These are phyloP conservation scores for Danio rerio DNA, from an alignment of 2,113 vertebrate genomes.

Conservation along the genomic window DNA sequence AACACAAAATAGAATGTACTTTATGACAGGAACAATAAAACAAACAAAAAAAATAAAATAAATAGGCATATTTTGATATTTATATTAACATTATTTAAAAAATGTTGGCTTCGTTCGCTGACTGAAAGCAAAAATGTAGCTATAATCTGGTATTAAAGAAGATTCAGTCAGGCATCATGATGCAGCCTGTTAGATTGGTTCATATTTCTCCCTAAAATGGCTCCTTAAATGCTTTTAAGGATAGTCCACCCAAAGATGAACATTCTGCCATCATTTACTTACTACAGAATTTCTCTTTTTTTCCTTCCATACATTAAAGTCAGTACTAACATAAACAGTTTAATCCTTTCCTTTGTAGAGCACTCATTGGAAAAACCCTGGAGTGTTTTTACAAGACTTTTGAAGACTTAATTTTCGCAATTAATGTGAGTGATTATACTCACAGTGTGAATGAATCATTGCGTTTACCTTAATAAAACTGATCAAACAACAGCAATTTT, in stretches of 20 bases:
- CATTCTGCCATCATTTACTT: not conserved
- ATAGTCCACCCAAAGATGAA: not conserved
- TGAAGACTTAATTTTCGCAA: no score
- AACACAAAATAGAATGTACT: not conserved
- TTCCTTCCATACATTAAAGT: no score
- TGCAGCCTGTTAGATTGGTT: not conserved
- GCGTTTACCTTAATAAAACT: no score
- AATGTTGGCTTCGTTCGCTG: not conserved
- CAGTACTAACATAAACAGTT: no score
- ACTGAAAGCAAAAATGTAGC: not conserved
- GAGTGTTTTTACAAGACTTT: no score
- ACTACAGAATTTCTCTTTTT: no score
- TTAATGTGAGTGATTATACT: no score
- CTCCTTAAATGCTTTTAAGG: conserved; percentile 41
- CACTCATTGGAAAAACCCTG: no score
- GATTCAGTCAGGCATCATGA: not conserved
- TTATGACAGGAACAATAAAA: not conserved
- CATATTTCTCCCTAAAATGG: not conserved
- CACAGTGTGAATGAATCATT: no score
- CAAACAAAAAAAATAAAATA: not conserved
- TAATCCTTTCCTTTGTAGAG: no score
- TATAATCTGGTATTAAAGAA: not conserved
- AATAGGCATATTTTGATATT: not conserved
- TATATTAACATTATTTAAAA: not conserved
- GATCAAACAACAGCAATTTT: no score